These are phyloP conservation scores for Thrips palmi DNA, from an alignment of 1,140 invertebrate genomes.

Conservation along the genomic window DNA sequence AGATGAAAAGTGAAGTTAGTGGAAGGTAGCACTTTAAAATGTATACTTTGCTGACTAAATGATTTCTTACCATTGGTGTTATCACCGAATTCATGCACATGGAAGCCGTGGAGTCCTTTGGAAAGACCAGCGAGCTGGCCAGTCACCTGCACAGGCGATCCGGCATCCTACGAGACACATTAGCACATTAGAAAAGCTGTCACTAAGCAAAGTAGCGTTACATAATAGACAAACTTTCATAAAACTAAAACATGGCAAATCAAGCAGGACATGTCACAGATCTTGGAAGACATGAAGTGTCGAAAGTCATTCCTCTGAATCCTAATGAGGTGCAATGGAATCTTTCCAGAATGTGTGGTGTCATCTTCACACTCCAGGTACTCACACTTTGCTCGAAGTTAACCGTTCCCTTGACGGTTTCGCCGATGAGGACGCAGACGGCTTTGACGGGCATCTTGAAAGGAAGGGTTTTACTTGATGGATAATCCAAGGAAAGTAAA, in stretches of 20 bases:
- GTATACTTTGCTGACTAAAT: too few relatives aligned
- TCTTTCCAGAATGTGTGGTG: conserved; percentile 20
- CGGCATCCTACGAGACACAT: conserved; percentile 23
- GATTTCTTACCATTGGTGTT: conserved; percentile 76
- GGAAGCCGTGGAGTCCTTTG: conserved; percentile 74
- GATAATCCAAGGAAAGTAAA: too few relatives aligned
- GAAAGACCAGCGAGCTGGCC: conserved; percentile 51
- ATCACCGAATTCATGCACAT: conserved; percentile 94
- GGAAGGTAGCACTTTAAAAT: too few relatives aligned
- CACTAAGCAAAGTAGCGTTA: neutral
- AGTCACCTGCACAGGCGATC: conserved; percentile 38
- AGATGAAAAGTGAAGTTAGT: too few relatives aligned
- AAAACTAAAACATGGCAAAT: neutral
- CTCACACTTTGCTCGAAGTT: conserved; percentile 58
- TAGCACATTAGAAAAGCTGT: neutral
- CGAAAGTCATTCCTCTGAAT: conserved; percentile 18
- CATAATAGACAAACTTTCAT: too few relatives aligned
- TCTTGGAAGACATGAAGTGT: neutral
- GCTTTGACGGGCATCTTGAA: conserved; percentile 39
- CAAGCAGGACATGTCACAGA: neutral
- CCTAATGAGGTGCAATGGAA: conserved; percentile 22
- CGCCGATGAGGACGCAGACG: conserved; percentile 68
- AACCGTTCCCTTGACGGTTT: conserved; percentile 56
- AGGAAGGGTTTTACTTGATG: too few relatives aligned
- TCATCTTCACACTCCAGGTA: conserved; percentile 10